Evolutionary conservation across 2,113 vertebrate genomes (phyloP), one percentile per base, ranked within the genome.

Genomic region (Peucedramus taeniatus): DNA sequence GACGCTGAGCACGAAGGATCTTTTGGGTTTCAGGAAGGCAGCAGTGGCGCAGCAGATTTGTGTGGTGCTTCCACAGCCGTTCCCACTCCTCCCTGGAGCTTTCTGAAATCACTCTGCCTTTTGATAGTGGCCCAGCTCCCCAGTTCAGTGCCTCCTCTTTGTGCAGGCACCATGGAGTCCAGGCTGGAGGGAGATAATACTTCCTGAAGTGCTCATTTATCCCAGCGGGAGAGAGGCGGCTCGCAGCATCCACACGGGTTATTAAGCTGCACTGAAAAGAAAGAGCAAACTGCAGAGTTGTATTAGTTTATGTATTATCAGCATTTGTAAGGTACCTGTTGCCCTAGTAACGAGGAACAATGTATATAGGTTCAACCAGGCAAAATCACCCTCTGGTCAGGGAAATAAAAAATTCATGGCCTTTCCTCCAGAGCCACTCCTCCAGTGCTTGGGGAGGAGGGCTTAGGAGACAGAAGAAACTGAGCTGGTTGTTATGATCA

Each of bases 181-280:
- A 2, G 4, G 39, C 87, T 94, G 83, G 82, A 93, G 63, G 91
- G 91, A 95, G 80, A 77, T 96, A 91, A 95, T 85, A 78, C 94
- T 96, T 97, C 95, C 95, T 94, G 83, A 96, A 94, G 90, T 45
- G 89, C 96, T 95, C 92, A 65, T 96, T 96, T 92, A 93, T 65
- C 96, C 70, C 94, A 91, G 94, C 88, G 4, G 96, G 95, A 77
- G 91, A 30, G 75, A 83, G 65, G 94, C 56, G 2, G 91, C 90
- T 45, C 50, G 83, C 95, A 93, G 94, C 93, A 91, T 90, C 70
- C 86, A 49, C 87, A 56, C 16, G 40, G 89, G 68, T 90, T 94
- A 87, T 95, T 97, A 82, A 85, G 64, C 84, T 64, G 83, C 69
- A 0, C 88, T 80, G 82, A 42, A 68, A 93, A 94, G 91, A 95